Evolutionary conservation across 2,888 invertebrate species (phyloP), one percentile per base, ranked within the genome.

Genomic region (Cosmorhoe ocellata): DNA sequence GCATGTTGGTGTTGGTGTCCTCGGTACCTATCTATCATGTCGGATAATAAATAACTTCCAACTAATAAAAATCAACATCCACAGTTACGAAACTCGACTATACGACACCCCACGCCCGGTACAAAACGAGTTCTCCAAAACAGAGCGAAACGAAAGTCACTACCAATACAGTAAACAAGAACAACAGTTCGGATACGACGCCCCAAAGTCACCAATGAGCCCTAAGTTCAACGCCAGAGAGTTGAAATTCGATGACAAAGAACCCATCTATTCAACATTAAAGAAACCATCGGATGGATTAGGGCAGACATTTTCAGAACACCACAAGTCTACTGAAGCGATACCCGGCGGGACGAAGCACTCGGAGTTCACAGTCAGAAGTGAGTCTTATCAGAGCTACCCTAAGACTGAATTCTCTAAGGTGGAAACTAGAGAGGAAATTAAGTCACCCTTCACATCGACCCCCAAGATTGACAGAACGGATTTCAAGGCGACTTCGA

Each of bases 11-110:
- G 50, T 55, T 51, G 59, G 58, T 51, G 42, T 58, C 46, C 33
- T 30, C 26, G 45, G 45, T 43, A 28, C 31, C 47, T 39, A 33
- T 40, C 11, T 27, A 11, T n/a, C n/a, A n/a, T n/a, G n/a, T n/a
- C 8, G 51, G 45, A 41, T 24, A 11, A 18, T 40, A 36, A 33
- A 42, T 18, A 9, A 33, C 49, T 27, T 48, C 46, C 52, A 47
- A 73, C 68, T 69, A 69, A 75, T 74, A 59, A 66, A 42, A 59
- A 63, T 67, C 63, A 68, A 71, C 68, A 58, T 67, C 77, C 79
- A 55, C 79, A 92, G 91, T 64, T 91, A 92, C 76, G 92, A 92
- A 71, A 91, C 91, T 1, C 81, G 91, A 28, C 77, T 88, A 40
- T 92, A 91, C 75, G 92, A 92, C 69, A 88, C 91, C 3, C 90